Conservation (phyloP, 2,888 invertebrate genomes). For the Lamellibrachia satsuma region DNA sequence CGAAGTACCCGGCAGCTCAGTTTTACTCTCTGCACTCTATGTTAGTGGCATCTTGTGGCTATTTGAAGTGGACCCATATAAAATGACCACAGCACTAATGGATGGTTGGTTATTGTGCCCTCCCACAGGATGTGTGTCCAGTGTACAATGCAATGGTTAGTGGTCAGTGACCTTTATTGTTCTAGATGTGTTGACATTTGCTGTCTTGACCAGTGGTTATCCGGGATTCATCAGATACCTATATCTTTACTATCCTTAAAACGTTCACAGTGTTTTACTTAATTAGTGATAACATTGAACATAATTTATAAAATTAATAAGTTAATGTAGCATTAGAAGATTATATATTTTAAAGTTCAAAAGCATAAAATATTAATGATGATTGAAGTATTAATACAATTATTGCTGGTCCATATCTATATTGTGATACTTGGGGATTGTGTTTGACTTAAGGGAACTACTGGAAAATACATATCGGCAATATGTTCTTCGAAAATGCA, state of each 20-base stretch:
- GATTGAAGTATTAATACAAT: too few species aligned
- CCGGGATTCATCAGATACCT: neutral
- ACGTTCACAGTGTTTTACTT: neutral
- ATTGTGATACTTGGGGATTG: too few species aligned
- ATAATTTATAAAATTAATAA: neutral
- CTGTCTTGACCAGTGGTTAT: neutral
- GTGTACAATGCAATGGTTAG: neutral
- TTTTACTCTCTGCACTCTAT: neutral
- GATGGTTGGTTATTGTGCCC: neutral
- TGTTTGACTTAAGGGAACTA: too few species aligned
- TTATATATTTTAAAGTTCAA: too few species aligned
- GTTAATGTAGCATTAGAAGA: too few species aligned
- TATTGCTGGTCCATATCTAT: too few species aligned
- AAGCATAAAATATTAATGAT: too few species aligned
- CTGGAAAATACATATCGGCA: too few species aligned
- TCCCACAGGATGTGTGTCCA: neutral
- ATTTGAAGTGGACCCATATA: neutral
- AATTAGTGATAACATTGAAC: neutral
- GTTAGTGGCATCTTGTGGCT: neutral
- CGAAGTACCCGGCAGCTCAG: too few species aligned
- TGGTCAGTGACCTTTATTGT: neutral
- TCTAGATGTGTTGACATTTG: neutral
- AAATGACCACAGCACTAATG: neutral
- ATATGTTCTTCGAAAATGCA: too few species aligned
- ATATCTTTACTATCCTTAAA: neutral